Base-by-base conservation (phyloP, 2,888 invertebrate genomes). In the Pedicia rivosa region DNA sequence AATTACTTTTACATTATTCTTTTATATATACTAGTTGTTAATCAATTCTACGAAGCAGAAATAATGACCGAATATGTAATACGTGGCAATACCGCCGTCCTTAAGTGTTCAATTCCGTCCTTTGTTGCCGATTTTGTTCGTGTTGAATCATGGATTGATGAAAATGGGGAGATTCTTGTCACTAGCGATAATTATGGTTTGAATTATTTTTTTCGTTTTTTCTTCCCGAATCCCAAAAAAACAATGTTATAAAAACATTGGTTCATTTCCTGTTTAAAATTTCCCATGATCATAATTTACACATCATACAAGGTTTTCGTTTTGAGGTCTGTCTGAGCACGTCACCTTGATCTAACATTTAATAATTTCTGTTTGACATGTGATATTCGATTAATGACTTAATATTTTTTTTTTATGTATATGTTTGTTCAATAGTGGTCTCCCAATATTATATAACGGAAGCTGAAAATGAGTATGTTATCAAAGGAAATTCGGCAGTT, bases 391-490 rank as follows among this genome's bases (percentile, higher is more conserved):
- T n/a, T n/a, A n/a, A n/a, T n/a, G n/a, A 9, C 5, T 31, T 9
- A 19, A 15, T 29, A 10, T 12, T 15, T 28, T 33, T 20, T 33
- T 35, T 15, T 41, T 41, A 41, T 44, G 44, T 32, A 9, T 24
- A 35, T 37, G 16, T 43, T 45, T 49, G 47, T 47, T 49, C 63
- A 65, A 56, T 69, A 87, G 87, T 86, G 63, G 84, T 87, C 55
- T 75, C 82, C 54, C 87, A 87, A 70, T 76, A 74, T 66, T 88
- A 82, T 70, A 78, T 82, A 63, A 82, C 84, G 50, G 84, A 87
- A 67, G 82, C 88, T 55, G 87, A 87, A 68, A 87, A 90, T 63
- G 88, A 88, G 62, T 90, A 88, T 69, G 88, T 88, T 47, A 90
- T 88, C 60, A 75, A 80, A 55, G 88, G 88, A 47, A 88, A 88